A percentile compares a stretch with the other conserved stretches of the same genome.
phyloP scores from a whole-genome alignment of 2,888 invertebrate species.

The Hemistola chrysoprasaria region DNA sequence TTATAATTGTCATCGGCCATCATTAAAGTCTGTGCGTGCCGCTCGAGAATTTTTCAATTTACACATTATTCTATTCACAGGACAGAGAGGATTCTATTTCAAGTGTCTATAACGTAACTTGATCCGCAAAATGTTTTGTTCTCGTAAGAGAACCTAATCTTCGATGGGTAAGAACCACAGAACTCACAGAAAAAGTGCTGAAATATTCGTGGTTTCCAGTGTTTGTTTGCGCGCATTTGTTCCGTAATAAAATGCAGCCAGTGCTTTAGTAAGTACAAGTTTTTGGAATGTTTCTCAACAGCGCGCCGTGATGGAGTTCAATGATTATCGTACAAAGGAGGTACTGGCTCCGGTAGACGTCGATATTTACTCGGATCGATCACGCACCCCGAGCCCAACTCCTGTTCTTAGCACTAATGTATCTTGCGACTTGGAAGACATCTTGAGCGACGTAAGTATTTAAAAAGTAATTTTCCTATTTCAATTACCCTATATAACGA shows the following conservation, averaged over 20 bases:
- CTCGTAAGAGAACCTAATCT: constrained; percentile 76
- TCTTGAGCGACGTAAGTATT: constrained; percentile 76
- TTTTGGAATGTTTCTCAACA: constrained; percentile 59
- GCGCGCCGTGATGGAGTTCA: constrained; percentile 79
- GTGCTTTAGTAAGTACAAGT: constrained; percentile 51
- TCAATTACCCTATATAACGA: constrained; percentile 6
- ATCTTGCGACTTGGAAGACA: constrained; percentile 75
- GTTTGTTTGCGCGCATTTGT: constrained; percentile 29
- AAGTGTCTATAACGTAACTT: too few species aligned
- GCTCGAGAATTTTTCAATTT: constrained; percentile 33
- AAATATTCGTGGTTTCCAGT: constrained; percentile 20
- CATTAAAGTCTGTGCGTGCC: constrained; percentile 10
- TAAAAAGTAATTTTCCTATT: constrained; percentile 26
- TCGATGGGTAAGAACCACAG: constrained; percentile 79
- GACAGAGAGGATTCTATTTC: too few species aligned
- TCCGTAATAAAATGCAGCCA: constrained; percentile 31
- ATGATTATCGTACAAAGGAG: constrained; percentile 68
- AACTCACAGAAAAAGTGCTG: constrained; percentile 14
- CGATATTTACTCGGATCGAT: constrained; percentile 60
- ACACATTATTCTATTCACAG: constrained; percentile 32
- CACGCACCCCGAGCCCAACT: constrained; percentile 61
- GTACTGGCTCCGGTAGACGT: constrained; percentile 68
- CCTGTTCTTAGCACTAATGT: constrained; percentile 68
- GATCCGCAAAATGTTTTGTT: constrained; percentile 66
- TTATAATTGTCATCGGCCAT: too few species aligned